Evolutionary conservation across 1,140 invertebrate species (phyloP), one percentile per base, ranked within the genome.

Genomic region (Tyrophagus putrescentiae): DNA sequence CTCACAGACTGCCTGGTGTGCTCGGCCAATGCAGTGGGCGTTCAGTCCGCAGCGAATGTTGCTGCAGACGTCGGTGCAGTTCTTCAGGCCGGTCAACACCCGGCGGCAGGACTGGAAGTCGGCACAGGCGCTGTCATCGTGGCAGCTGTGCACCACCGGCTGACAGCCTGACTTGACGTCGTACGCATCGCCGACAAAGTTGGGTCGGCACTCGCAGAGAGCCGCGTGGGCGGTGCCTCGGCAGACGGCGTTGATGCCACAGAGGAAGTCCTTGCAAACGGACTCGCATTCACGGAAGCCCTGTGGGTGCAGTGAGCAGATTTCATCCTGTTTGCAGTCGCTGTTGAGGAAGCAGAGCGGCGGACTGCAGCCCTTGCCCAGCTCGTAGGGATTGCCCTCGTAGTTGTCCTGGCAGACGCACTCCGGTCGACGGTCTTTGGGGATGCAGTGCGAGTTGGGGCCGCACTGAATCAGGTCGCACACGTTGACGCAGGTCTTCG

Each of bases 401-500:
- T 82, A 87, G 0, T 83, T 84, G 60, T 87, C 81, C 25, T 80
- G 73, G 70, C 88, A 93, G 42, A 90, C 79, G 69, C 88, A 93
- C 9, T 83, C 80, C 1, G 86, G 85, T 39, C 82, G 77, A 70
- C 90, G 86, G 67, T 84, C 82, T 58, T 84, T 79, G 16, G 83
- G 79, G 0, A 90, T 77, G 67, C 88, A 92, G 0, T 87, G 70
- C 4, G 87, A 85, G 70, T 91, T 91, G 1, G 87, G 85, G 18
- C 87, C 87, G 68, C 88, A 91, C 67, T 90, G 85, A 9, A 85
- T 75, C 72, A 87, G 86, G 57, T 80, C 82, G 67, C 87, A 91
- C 3, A 83, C 84, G 67, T 89, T 64, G 11, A 60, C 23, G 32
- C 64, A 67, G 29, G 61, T 42, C 45, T 62, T 61, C 29, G 64